phyloP scores from a whole-genome alignment of 2,113 vertebrate genomes.

The Xenopus tropicalis region DNA sequence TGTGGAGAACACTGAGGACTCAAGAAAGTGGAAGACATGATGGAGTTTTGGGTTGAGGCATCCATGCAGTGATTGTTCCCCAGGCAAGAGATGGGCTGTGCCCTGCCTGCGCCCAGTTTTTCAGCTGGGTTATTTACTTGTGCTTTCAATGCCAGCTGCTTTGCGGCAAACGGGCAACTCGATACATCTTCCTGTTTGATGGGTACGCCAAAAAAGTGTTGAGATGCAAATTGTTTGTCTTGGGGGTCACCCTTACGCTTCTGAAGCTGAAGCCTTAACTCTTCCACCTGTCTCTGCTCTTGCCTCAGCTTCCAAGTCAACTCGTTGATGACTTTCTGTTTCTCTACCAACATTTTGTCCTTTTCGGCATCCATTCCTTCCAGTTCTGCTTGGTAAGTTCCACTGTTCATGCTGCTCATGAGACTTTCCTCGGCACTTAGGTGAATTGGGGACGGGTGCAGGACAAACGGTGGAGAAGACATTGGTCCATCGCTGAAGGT shows the following conservation, averaged over 20 bases:
- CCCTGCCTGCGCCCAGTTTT: slow-evolving; percentile 63
- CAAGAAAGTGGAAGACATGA: slow-evolving; percentile 82
- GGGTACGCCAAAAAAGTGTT: slow-evolving; percentile 74
- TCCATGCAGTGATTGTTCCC: slow-evolving; percentile 70
- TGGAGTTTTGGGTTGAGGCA: slow-evolving; percentile 60
- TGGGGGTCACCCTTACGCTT: slow-evolving; percentile 75
- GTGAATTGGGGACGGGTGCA: slow-evolving; percentile 75
- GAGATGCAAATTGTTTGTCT: slow-evolving; percentile 58
- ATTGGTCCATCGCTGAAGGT: slow-evolving; percentile 87
- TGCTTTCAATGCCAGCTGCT: slow-evolving; percentile 60
- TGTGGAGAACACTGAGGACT: slow-evolving; percentile 93
- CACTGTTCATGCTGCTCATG: slow-evolving; percentile 61
- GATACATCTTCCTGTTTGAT: slow-evolving; percentile 87
- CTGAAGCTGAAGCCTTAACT: slow-evolving; percentile 90
- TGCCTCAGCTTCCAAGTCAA: slow-evolving; percentile 95
- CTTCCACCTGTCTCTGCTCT: slow-evolving; percentile 93
- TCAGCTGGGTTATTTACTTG: slow-evolving; percentile 60
- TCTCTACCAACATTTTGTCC: slow-evolving; percentile 98
- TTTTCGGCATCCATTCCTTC: slow-evolving; percentile 86
- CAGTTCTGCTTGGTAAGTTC: slow-evolving; percentile 61
- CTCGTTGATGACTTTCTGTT: slow-evolving; percentile 97
- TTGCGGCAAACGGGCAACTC: slow-evolving; percentile 84
- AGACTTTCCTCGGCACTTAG: slow-evolving; percentile 75
- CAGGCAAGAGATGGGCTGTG: slow-evolving; percentile 55
- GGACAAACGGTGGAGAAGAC: slow-evolving; percentile 79